phyloP scores from a whole-genome alignment of 2,888 invertebrate species.

The Scaptomyza tumidula region DNA sequence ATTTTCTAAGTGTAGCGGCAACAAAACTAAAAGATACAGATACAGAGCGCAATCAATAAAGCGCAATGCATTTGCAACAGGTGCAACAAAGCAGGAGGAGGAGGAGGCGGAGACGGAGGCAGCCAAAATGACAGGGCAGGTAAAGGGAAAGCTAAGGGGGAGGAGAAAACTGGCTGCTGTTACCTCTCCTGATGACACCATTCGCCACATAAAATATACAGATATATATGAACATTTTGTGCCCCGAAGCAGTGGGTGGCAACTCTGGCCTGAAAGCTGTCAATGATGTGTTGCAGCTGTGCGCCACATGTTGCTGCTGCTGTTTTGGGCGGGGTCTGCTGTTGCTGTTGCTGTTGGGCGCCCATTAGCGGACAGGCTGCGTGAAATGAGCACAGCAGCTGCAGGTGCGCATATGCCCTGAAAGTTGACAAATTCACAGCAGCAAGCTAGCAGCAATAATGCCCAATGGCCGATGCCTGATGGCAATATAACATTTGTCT shows the following conservation, averaged over 20 bases:
- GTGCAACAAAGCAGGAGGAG: conserved; percentile 56
- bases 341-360: conserved; percentile 40
- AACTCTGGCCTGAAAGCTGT: conserved; percentile 71
- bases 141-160: conserved; percentile 57
- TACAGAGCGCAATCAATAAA: conserved; percentile 67
- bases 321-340: conserved; percentile 55
- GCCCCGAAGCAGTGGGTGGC: conserved; percentile 75
- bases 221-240: conserved; percentile 4
- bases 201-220: conserved; percentile 24
- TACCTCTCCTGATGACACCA: conserved; percentile 69
- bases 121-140: conserved; percentile 57
- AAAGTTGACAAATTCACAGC: conserved; percentile 78
- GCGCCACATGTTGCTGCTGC: conserved; percentile 74
- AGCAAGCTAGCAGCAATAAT: conserved; percentile 60
- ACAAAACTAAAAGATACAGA: conserved; percentile 23
- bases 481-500: conserved; percentile 44
- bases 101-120: conserved; percentile 9
- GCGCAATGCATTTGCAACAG: conserved; percentile 69
- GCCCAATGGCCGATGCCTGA: conserved; percentile 54
- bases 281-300: conserved; percentile 78
- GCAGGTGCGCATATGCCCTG: conserved; percentile 66
- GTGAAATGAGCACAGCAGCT: conserved; percentile 77
- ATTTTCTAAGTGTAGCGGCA: neutral
- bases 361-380: conserved; percentile 47
- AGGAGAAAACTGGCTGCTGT: conserved; percentile 2